Evolutionary conservation across 2,888 invertebrate species (phyloP), one percentile per base, ranked within the genome.

Genomic region (Urechis unicinctus): DNA sequence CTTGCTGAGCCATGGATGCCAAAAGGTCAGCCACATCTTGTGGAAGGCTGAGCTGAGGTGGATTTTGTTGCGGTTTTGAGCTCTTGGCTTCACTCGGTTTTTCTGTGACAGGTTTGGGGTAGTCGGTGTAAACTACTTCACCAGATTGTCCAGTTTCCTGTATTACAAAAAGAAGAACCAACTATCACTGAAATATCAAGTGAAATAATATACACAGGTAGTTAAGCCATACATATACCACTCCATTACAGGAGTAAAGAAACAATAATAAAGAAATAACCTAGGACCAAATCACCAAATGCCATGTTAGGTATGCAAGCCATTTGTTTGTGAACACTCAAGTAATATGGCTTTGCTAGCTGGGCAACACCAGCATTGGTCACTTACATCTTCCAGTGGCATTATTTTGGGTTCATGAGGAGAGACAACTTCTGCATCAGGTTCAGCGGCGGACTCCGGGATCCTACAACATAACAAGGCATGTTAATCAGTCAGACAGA

Each of bases 381-480:
- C 4, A 67, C 73, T 73, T 62, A 77, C 84, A 80, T 95, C 95
- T 62, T 93, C 92, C 53, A 92, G 79, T 0, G 95, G 94, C 78
- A 95, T 93, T 22, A 84, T 81, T 59, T 86, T 85, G 1, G 91
- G 88, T 72, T 92, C 92, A 2, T 84, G 82, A 62, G 86, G 85
- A 30, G 81, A 82, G 68, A 88, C 87, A 22, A 85, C 85, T 79
- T 92, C 91, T 54, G 85, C 81, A 66, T 94, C 92, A 1, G 94
- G 90, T 79, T 95, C 95, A 25, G 85, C 82, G 0, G 93, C 83
- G 28, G 88, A 85, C 71, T 93, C 93, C 0, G 94, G 93, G 61
- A 93, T 87, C 80, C 83, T 84, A 60, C 0, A 64, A 61, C 55
- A 21, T 58, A 53, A 36, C 17, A 17, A 36, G 17, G 17, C 9